Evolutionary conservation across 2,888 invertebrate genomes (phyloP), one percentile per base, ranked within the genome.

Genomic region (Acronicta alni): DNA sequence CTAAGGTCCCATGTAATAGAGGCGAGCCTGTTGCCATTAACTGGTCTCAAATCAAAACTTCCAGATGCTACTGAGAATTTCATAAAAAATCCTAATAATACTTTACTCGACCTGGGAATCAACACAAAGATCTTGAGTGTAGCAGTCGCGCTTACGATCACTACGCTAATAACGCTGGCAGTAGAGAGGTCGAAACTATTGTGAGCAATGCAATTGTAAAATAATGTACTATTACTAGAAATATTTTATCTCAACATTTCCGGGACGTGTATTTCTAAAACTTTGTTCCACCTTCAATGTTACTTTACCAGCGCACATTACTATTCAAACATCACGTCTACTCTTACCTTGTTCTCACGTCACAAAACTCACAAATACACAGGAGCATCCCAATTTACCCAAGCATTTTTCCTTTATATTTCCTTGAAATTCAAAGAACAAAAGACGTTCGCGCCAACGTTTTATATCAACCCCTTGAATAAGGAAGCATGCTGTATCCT

Each of bases 291-390:
- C 26, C 41, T 23, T 54, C 37, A 47, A 26, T 15, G 41, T 49
- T 35, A 44, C 47, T 57, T 6, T 20, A 47, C 30, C 30, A 23
- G 53, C 49, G 32, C 47, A 41, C 59, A 77, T 74, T 77, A 74
- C 60, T 60, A 74, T 77, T 69, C 77, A 77, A 77, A 74, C 77
- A 77, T 56, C 57, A 58, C 51, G 70, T 62, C 47, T 39, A n/a
- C 18, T 37, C 17, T 57, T 52, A 46, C 43, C 47, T 54, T 20
- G 43, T 73, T 52, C 59, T 56, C 59, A 59, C 77, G 51, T 66
- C 74, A 63, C 58, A 72, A 69, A 64, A 76, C 47, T 76, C 55
- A 30, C 38, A 51, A 64, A 75, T 62, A 75, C 59, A 64, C 59
- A 56, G 51, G 48, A 67, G 72, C 37, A 49, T 62, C 42, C 59